Evolutionary conservation across 2,113 vertebrate genomes (phyloP), one percentile per base, ranked within the genome.

Genomic region (Origma solitaria): DNA sequence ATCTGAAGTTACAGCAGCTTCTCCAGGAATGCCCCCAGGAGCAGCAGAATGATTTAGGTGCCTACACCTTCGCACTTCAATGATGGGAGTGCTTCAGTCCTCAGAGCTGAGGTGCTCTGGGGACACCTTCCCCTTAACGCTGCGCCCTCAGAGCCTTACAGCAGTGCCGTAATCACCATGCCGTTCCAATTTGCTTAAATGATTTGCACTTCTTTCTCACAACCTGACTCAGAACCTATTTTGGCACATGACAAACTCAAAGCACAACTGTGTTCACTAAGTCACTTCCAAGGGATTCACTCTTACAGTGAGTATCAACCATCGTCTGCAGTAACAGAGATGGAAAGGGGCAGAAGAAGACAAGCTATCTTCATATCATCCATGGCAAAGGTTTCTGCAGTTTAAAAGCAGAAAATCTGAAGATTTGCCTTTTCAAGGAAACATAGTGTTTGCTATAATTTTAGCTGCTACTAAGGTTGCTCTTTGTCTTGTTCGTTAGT

Each of bases 401-500:
- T 51, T 70, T 28, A 71, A 62, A 92, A 57, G 23, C 18, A 20
- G 75, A 15, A 90, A 84, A 81, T n/a, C 30, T 94, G n/a, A 64
- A 25, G 10, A 49, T 90, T 38, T 27, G 10, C 31, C 70, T 54
- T 87, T 65, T 91, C 40, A 82, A 66, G 65, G 47, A 88, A 82
- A 49, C 17, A 21, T 45, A 20, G 50, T 25, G 6, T 72, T 70
- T 93, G 15, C 28, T 88, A 45, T 69, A 70, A 60, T 89, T 96
- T 35, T 11, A 86, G 25, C 44, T 62, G 37, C 94, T 78, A 51
- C 60, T 94, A 53, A 70, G 42, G 82, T 68, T 53, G 38, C 2
- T 53, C 33, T 62, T 95, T 92, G 47, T 80, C 68, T 93, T 71
- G 60, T 75, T 96, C 97, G 51, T 95, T 61, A 62, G 80, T 80